These are phyloP conservation scores for Leucoraja erinaceus DNA, from an alignment of 2,113 vertebrate genomes.

Conservation along the genomic window DNA sequence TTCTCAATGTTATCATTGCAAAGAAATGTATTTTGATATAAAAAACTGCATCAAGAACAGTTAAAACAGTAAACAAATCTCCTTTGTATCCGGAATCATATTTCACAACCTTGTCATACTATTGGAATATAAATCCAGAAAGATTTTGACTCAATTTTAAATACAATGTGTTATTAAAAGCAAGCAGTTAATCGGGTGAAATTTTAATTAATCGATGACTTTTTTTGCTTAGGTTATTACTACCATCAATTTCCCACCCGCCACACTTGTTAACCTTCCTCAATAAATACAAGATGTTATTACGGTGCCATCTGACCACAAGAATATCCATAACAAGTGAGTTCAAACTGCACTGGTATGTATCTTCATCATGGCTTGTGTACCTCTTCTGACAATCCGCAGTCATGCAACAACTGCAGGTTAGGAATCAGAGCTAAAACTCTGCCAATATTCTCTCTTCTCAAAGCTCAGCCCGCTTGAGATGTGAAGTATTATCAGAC, in stretches of 20 bases:
- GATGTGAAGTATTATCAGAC: background rate
- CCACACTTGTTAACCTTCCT: background rate
- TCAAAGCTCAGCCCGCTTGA: background rate
- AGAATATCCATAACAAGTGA: background rate
- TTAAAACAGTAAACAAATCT: background rate
- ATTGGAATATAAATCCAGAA: background rate
- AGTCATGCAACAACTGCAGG: background rate
- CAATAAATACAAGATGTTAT: background rate
- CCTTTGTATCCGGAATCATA: background rate
- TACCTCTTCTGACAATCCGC: background rate
- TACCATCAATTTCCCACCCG: background rate
- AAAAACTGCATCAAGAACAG: constrained; percentile 10
- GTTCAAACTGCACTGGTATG: background rate
- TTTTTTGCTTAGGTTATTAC: too few species aligned
- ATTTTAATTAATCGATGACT: background rate
- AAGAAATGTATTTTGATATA: background rate
- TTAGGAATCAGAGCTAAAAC: background rate
- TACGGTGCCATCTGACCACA: background rate
- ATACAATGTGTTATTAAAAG: background rate
- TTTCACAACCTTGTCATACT: background rate
- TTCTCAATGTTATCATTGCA: too few species aligned
- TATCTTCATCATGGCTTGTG: background rate
- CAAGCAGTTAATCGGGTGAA: background rate
- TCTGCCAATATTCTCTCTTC: background rate
- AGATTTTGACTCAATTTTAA: constrained; percentile 13